Base-by-base conservation (phyloP, 2,888 invertebrate species). In the Amphipyra tragopoginis region DNA sequence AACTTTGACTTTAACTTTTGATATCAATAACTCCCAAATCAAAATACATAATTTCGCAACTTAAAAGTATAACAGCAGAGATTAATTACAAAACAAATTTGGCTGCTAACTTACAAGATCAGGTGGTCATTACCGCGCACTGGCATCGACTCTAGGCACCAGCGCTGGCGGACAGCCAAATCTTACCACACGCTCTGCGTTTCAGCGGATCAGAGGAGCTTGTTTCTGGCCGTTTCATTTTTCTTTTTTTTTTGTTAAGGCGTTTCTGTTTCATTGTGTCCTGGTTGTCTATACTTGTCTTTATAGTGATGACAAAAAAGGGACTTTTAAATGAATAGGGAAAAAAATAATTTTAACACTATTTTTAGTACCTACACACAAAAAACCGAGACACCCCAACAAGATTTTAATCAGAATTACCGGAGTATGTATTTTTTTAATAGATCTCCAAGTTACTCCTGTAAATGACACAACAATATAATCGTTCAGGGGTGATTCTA, bases 91-190 rank as follows among this genome's bases (percentile, higher is more conserved):
- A 54, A 65, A 59, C 56, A 54, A 61, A 65, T 76, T 58, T 62
- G 55, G 65, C 65, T 58, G 62, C 44, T 67, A 63, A 77, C 51
- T 75, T 70, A 75, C 72, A 71, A 77, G 74, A 75, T 77, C 77
- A 79, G 81, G 81, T 79, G 74, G 77, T 76, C 81, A 81, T 77
- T 81, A 81, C 70, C 50, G 62, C 52, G 60, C 55, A 53, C 62
- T 77, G 72, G 71, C 72, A 79, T 77, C 71, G 44, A 69, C 77
- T 69, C 68, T 58, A 66, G 56, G 45, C 38, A 60, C 66, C 50
- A 44, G 47, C 34, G 51, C 70, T 81, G 81, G 81, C 76, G 1
- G 5, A 8, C n/a, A 11, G 81, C 83, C 81, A 81, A 79, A 54
- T 75, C 78, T 76, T 74, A 65, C 79, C 67, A 65, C 72, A 69